Evolutionary conservation across 1,140 invertebrate genomes (phyloP).

Genomic region (Lasaia peninsularis): DNA sequence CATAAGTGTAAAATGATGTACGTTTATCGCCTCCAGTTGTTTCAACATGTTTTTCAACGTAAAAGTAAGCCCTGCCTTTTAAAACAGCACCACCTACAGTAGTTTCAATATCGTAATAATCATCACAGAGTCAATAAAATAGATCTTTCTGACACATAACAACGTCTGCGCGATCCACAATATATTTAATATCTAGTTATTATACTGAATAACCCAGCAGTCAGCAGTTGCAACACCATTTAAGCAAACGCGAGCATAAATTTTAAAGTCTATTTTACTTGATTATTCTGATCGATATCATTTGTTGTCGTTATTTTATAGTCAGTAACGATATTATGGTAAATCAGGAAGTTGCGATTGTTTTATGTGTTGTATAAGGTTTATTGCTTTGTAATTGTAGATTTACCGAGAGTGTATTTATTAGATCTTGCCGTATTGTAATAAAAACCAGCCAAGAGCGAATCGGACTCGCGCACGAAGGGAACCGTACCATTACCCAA

Average conservation of each 20-base stretch:
- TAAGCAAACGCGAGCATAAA: not conserved
- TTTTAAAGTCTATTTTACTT: conserved; percentile 5
- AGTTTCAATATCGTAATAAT: not conserved
- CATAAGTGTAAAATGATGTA: no score
- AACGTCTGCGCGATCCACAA: not conserved
- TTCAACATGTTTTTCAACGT: not conserved
- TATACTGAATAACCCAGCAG: not conserved
- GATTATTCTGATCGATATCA: conserved; percentile 10
- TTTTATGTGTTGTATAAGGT: not conserved
- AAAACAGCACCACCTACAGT: not conserved
- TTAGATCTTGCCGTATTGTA: no score
- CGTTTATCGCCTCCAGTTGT: no score
- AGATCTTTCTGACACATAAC: conserved; percentile 10
- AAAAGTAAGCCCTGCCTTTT: not conserved
- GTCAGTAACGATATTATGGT: conserved; percentile 3
- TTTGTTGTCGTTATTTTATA: conserved; percentile 7
- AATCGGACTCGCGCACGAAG: no score
- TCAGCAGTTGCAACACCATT: conserved; percentile 8
- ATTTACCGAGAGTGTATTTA: no score
- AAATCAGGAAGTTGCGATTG: not conserved
- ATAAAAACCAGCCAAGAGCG: no score
- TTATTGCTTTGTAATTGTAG: not conserved
- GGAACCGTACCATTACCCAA: no score
- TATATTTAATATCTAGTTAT: conserved; percentile 2
- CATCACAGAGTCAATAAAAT: conserved; percentile 4